A percentile compares a stretch with the other conserved stretches of the same genome.
Evolutionary conservation across 2,113 vertebrate species (phyloP).

Genomic region (Pterocles orientalis): DNA sequence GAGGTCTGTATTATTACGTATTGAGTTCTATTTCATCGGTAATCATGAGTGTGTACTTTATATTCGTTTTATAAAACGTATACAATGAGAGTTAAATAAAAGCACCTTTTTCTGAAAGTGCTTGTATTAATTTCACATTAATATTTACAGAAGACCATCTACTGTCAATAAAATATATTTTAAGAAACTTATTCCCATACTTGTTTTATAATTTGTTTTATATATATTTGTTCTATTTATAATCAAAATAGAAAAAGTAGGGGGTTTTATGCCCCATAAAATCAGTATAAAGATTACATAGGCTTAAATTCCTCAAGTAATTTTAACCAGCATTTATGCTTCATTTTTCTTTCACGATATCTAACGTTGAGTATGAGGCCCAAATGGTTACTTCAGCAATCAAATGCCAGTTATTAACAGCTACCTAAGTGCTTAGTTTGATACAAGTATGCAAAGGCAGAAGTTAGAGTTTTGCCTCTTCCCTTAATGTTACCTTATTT

Average conservation of each 20-base stretch:
- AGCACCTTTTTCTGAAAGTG: neutral
- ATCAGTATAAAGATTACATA: neutral
- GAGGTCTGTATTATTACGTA: neutral
- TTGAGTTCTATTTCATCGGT: neutral
- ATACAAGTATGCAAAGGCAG: neutral
- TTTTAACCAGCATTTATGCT: neutral
- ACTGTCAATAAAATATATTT: neutral
- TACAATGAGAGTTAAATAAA: neutral
- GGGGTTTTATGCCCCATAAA: neutral
- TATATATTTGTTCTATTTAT: too few species aligned
- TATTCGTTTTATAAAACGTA: neutral
- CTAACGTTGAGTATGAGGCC: neutral
- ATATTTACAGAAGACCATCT: neutral
- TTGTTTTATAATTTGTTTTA: too few species aligned
- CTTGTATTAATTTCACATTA: neutral
- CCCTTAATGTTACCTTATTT: neutral
- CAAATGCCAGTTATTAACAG: neutral
- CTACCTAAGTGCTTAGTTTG: neutral
- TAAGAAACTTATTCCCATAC: neutral
- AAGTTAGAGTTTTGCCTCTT: neutral
- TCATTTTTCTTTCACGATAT: neutral
- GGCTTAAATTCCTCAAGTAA: neutral
- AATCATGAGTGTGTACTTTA: neutral
- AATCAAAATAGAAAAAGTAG: neutral
- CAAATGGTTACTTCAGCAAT: neutral